A percentile compares a stretch with the other conserved stretches of the same genome.
phyloP scores from a whole-genome alignment of 2,888 invertebrate genomes.

The Eugnorisma glareosa region DNA sequence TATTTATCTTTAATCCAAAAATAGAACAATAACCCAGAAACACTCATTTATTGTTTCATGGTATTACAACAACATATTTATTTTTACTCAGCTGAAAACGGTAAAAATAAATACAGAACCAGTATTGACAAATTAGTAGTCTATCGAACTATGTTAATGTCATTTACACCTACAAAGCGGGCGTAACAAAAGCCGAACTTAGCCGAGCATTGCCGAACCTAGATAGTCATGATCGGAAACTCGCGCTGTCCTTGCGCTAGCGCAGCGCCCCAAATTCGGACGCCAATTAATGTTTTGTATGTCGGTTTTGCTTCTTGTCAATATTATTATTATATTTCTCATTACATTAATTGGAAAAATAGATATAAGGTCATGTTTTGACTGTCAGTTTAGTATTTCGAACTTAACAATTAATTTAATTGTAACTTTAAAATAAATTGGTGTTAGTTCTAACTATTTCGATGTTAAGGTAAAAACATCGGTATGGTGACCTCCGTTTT shows the following conservation, averaged over 20 bases:
- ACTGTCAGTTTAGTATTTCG: neutral
- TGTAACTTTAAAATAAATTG: neutral
- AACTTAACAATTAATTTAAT: neutral
- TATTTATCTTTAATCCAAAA: neutral
- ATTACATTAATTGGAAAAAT: neutral
- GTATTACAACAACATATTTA: neutral
- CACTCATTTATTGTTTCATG: neutral
- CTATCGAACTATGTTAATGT: slow-evolving; percentile 24
- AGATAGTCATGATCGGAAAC: slow-evolving; percentile 67
- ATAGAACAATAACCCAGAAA: slow-evolving; percentile 12
- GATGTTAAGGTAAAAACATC: neutral
- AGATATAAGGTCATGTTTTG: slow-evolving; percentile 4
- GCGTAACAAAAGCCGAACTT: slow-evolving; percentile 19
- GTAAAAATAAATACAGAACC: neutral
- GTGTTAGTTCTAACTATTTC: neutral
- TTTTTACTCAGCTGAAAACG: neutral
- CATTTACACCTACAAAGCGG: slow-evolving; percentile 31
- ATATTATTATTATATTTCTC: neutral
- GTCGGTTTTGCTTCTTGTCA: slow-evolving; percentile 28
- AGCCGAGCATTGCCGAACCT: slow-evolving; percentile 39
- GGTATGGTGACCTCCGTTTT: neutral
- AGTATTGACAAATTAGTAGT: slow-evolving; percentile 40
- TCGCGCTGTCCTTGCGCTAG: slow-evolving; percentile 71
- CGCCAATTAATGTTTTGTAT: slow-evolving; percentile 42
- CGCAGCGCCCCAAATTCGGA: slow-evolving; percentile 72